A percentile compares a stretch with the other conserved stretches of the same genome.
Evolutionary conservation across 1,140 invertebrate species (phyloP).

Genomic region (Phortica variegata): DNA sequence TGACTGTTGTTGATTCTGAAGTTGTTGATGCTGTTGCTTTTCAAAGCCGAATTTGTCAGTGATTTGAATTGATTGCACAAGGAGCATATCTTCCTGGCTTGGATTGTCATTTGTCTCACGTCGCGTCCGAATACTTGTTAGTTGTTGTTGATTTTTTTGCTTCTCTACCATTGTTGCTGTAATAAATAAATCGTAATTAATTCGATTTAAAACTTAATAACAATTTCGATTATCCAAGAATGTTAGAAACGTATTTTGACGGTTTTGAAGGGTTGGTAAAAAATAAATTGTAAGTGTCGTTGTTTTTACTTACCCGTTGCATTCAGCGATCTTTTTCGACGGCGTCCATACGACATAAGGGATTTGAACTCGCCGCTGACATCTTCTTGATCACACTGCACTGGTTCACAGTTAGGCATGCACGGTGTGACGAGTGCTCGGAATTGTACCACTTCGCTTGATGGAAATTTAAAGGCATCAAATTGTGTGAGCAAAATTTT

Average conservation of each 20-base stretch:
- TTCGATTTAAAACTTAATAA: no score
- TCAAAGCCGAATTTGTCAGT: conserved; percentile 86
- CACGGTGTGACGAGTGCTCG: conserved; percentile 90
- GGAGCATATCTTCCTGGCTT: conserved; percentile 73
- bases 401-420: conserved; percentile 87
- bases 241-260: no score
- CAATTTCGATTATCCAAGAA: no score
- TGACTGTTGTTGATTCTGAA: conserved; percentile 23
- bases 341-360: conserved; percentile 75
- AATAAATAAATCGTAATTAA: neutral
- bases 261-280: no score
- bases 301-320: conserved; percentile 25
- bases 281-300: no score
- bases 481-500: conserved; percentile 88
- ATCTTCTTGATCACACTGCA: conserved; percentile 80
- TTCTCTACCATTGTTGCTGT: neutral
- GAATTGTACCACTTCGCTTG: conserved; percentile 92
- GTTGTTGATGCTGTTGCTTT: conserved; percentile 56
- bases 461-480: conserved; percentile 95
- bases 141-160: conserved; percentile 7
- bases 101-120: conserved; percentile 36
- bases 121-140: conserved; percentile 33
- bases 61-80: conserved; percentile 88
- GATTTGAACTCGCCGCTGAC: conserved; percentile 75
- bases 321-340: conserved; percentile 35